Percentiles rank a stretch among this genome's conserved stretches.
phyloP scores from a whole-genome alignment of 2,797 vertebrate species.

The Chaenodraco wilsoni region DNA sequence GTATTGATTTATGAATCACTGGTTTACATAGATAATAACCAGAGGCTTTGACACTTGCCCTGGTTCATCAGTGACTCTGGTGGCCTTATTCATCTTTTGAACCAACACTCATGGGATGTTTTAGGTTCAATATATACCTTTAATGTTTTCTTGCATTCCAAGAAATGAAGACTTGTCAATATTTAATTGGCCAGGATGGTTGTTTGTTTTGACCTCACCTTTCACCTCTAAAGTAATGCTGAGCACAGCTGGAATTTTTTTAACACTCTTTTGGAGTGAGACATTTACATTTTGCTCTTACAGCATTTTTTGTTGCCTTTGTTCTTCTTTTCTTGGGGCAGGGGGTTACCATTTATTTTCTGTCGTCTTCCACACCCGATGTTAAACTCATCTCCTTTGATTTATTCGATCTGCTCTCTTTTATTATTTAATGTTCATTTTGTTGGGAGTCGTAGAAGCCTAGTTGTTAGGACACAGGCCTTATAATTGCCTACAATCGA shows the following conservation, averaged over 20 bases:
- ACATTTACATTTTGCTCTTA: constrained; percentile 49
- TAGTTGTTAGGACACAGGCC: neutral
- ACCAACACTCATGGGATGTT: constrained; percentile 23
- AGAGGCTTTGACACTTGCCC: constrained; percentile 45
- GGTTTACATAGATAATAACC: constrained; percentile 33
- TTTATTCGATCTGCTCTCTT: neutral
- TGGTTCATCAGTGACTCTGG: constrained; percentile 33
- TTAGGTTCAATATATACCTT: constrained; percentile 5
- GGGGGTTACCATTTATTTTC: constrained; percentile 4
- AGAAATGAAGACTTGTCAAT: neutral
- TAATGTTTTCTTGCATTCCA: constrained; percentile 14
- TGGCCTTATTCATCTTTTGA: constrained; percentile 57
- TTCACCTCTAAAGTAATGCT: constrained; percentile 50
- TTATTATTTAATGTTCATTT: constrained; percentile 20
- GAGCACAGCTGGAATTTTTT: constrained; percentile 30
- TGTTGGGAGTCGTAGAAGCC: neutral
- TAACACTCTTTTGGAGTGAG: constrained; percentile 49
- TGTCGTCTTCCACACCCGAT: constrained; percentile 1
- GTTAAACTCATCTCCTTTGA: neutral
- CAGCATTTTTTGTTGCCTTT: constrained; percentile 38
- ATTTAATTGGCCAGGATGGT: constrained; percentile 4
- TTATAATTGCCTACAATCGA: neutral
- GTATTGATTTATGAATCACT: constrained; percentile 43
- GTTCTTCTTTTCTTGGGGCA: no score
- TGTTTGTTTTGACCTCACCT: constrained; percentile 53